Evolutionary conservation across 1,140 invertebrate genomes (phyloP).

Genomic region (Drusus annulatus): DNA sequence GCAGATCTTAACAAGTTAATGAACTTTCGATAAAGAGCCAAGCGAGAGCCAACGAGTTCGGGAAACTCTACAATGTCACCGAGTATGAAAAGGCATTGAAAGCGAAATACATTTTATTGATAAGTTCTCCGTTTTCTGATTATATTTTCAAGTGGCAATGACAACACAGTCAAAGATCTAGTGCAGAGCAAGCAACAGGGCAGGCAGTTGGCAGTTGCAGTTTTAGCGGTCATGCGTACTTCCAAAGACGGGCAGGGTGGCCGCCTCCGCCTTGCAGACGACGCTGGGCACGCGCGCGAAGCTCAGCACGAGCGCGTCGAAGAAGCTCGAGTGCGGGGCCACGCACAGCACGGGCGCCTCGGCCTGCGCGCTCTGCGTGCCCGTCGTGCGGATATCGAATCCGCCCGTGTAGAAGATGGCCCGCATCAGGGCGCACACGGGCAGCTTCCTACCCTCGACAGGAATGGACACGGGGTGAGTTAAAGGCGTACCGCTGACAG

Average conservation of each 20-base stretch:
- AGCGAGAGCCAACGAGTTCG: too few species aligned
- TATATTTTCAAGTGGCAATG: too few species aligned
- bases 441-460: conserved; percentile 61
- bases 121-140: too few species aligned
- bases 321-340: conserved; percentile 92
- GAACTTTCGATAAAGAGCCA: too few species aligned
- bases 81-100: too few species aligned
- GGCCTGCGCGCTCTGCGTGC: conserved; percentile 65
- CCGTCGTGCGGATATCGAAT: conserved; percentile 64
- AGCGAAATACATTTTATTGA: too few species aligned
- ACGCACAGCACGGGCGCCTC: conserved; percentile 90
- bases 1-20: too few species aligned
- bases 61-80: too few species aligned
- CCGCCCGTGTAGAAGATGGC: conserved; percentile 76
- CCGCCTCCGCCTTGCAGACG: conserved; percentile 88
- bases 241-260: conserved; percentile 88
- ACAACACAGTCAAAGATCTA: not conserved
- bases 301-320: conserved; percentile 88
- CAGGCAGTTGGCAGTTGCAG: too few species aligned
- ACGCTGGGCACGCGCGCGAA: conserved; percentile 87
- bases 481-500: too few species aligned
- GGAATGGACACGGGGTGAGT: conserved; percentile 29
- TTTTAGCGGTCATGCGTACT: conserved; percentile 74
- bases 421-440: conserved; percentile 71
- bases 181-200: not conserved